Evolutionary conservation across 1,140 invertebrate species (phyloP).

Genomic region (Eupristina koningsbergeri): DNA sequence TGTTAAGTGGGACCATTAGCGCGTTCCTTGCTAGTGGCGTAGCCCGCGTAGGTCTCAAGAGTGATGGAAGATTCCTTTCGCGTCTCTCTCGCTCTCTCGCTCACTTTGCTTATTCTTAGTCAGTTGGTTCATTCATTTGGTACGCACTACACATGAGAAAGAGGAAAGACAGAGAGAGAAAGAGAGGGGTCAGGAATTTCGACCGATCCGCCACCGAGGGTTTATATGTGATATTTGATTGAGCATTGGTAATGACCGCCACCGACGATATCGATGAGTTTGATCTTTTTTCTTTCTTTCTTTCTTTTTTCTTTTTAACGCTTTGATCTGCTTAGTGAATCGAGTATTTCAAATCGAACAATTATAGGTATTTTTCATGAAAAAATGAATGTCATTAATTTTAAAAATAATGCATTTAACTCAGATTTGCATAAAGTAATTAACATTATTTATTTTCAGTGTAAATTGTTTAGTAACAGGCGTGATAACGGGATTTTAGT

Average conservation of each 20-base stretch:
- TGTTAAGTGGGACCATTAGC: conserved; percentile 73
- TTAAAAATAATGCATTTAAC: no score
- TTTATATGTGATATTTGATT: conserved; percentile 2
- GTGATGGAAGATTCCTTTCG: conserved; percentile 61
- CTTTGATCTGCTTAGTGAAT: not conserved
- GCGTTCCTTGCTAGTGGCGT: conserved; percentile 58
- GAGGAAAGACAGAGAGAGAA: not conserved
- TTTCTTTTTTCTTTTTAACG: not conserved
- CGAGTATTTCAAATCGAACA: no score
- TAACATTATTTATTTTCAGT: no score
- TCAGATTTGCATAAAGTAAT: no score
- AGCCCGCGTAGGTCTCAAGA: conserved; percentile 44
- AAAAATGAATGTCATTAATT: no score
- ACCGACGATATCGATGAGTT: conserved; percentile 44
- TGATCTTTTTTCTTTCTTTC: conserved; percentile 35
- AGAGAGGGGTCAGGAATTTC: conserved; percentile 20
- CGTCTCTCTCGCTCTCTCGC: conserved; percentile 4
- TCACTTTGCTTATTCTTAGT: not conserved
- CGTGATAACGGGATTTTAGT: no score
- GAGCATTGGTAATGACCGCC: not conserved
- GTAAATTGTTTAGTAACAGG: no score
- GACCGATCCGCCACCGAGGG: not conserved
- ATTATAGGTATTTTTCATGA: no score
- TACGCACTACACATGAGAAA: not conserved
- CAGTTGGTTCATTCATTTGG: not conserved